Conservation (phyloP, 1,140 invertebrate species). For the Pseudomyrmex sp. region DNA sequence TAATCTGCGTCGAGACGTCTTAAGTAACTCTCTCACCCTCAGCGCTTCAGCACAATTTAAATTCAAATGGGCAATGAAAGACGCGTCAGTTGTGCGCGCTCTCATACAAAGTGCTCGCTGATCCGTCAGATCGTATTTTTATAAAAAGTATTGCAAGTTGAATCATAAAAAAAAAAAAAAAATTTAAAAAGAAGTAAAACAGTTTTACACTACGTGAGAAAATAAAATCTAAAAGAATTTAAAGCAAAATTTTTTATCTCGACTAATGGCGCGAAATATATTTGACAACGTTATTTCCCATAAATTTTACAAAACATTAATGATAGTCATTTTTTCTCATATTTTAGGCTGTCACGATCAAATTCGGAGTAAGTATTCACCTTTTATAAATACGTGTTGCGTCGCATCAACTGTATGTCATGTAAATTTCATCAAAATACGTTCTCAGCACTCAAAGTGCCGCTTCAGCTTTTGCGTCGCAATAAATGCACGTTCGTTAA, state of each 20-base stretch:
- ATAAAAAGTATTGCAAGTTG: neutral
- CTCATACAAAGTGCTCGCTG: neutral
- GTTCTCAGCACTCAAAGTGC: slow-evolving; percentile 10
- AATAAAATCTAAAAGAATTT: neutral
- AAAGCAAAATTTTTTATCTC: neutral
- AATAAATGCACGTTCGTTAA: slow-evolving; percentile 11
- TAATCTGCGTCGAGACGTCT: slow-evolving; percentile 33
- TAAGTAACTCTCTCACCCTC: neutral
- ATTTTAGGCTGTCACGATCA: slow-evolving; percentile 78
- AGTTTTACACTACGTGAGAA: neutral
- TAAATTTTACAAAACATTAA: neutral
- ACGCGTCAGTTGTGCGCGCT: neutral
- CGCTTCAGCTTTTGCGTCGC: slow-evolving; percentile 16
- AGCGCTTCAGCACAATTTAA: neutral
- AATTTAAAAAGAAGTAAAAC: neutral
- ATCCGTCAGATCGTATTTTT: neutral
- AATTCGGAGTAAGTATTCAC: slow-evolving; percentile 78
- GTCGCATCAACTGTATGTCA: neutral
- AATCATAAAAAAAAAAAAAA: neutral
- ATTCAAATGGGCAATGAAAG: slow-evolving; percentile 4
- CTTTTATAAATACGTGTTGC: slow-evolving; percentile 1
- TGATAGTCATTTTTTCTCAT: slow-evolving; percentile 58
- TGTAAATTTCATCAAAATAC: slow-evolving; percentile 21
- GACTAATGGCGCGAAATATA: neutral
- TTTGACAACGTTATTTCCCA: neutral